phyloP scores from a whole-genome alignment of 2,113 vertebrate genomes.

The Noturus placidus region DNA sequence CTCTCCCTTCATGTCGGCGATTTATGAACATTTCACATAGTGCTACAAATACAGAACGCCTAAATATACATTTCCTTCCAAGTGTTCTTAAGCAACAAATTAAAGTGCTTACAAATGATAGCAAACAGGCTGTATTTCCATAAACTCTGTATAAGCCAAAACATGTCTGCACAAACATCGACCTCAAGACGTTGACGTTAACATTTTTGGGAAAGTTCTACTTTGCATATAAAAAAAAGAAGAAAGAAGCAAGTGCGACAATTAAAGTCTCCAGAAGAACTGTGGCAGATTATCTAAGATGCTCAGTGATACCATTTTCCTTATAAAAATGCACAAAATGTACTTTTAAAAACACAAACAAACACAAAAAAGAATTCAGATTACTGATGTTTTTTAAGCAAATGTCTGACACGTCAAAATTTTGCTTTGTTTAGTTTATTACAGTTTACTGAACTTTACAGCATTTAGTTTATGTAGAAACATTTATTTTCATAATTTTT shows the following conservation, averaged over 20 bases:
- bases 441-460: background rate
- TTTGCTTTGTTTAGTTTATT: background rate
- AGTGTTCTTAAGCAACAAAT: background rate
- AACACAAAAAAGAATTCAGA: too few relatives aligned
- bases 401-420: background rate
- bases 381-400: background rate
- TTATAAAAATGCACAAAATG: background rate
- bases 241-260: background rate
- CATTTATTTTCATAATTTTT: background rate
- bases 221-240: background rate
- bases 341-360: background rate
- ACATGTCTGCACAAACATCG: background rate
- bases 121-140: background rate
- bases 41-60: slow-evolving; percentile 37
- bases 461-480: background rate
- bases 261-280: background rate
- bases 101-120: background rate
- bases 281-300: background rate
- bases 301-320: background rate
- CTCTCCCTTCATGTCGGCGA: background rate
- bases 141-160: background rate
- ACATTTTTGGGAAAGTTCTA: background rate
- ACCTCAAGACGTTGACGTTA: background rate
- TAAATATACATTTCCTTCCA: background rate
- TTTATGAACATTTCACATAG: slow-evolving; percentile 37